A percentile compares a stretch with the other conserved stretches of the same genome.
Conservation (phyloP, 2,113 vertebrate genomes). For the Nothobranchius kuhntae region DNA sequence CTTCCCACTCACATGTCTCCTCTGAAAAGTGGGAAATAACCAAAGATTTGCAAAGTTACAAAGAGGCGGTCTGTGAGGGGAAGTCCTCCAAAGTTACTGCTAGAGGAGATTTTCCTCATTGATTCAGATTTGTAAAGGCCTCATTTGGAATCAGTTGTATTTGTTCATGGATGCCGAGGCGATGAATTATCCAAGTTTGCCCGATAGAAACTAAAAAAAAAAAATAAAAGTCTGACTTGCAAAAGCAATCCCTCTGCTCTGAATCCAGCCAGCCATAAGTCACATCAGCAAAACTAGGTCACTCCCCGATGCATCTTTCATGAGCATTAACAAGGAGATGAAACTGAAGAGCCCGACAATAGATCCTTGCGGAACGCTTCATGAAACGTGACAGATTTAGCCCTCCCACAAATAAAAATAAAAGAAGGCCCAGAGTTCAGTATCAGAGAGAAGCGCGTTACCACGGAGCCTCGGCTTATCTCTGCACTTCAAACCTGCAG, state of each 20-base stretch:
- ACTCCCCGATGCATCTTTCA: slow-evolving; percentile 57
- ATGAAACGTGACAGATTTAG: slow-evolving; percentile 57
- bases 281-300: slow-evolving; percentile 56
- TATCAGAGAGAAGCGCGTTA: slow-evolving; percentile 28
- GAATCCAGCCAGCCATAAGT: slow-evolving; percentile 54
- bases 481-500: slow-evolving; percentile 19
- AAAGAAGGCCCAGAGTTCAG: slow-evolving; percentile 36
- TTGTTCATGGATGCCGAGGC: too few species aligned
- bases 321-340: slow-evolving; percentile 56
- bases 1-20: slow-evolving; percentile 10
- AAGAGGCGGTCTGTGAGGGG: slow-evolving; percentile 19
- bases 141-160: too few species aligned
- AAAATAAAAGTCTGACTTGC: slow-evolving; percentile 21
- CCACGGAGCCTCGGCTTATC: slow-evolving; percentile 29
- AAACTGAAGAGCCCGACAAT: slow-evolving; percentile 51
- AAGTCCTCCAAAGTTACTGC: slow-evolving; percentile 17
- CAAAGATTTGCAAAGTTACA: slow-evolving; percentile 44
- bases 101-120: slow-evolving; percentile 17
- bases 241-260: slow-evolving; percentile 32
- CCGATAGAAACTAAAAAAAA: slow-evolving; percentile 5
- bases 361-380: slow-evolving; percentile 47
- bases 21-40: slow-evolving; percentile 33
- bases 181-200: slow-evolving; percentile 3
- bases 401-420: slow-evolving; percentile 50
- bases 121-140: neutral